Conservation (phyloP, 1,140 invertebrate genomes). For the Drosophila watanabei region DNA sequence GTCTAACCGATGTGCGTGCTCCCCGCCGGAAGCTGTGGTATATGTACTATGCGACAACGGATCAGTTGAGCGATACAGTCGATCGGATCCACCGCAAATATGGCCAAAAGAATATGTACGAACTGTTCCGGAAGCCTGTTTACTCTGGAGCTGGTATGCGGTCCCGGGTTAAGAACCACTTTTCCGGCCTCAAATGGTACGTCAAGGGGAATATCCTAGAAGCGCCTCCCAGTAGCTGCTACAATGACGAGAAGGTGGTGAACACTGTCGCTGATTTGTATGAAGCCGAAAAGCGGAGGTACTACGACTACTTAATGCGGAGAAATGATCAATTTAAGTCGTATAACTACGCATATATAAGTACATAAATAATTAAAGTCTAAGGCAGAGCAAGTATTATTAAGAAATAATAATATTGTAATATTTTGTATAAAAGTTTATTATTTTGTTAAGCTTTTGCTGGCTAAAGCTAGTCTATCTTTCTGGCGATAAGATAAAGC, state of each 20-base stretch:
- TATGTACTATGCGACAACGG: slow-evolving; percentile 50
- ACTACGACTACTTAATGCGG: slow-evolving; percentile 35
- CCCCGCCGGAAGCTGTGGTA: slow-evolving; percentile 67
- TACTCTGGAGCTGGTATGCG: slow-evolving; percentile 47
- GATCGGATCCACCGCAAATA: slow-evolving; percentile 63
- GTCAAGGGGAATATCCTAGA: slow-evolving; percentile 71
- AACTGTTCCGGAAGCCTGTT: slow-evolving; percentile 62
- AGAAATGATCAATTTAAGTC: neutral
- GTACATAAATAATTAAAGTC: neutral
- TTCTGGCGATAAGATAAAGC: slow-evolving; percentile 14
- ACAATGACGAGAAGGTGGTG: slow-evolving; percentile 53
- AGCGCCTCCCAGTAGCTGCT: slow-evolving; percentile 50
- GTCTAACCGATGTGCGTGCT: slow-evolving; percentile 40
- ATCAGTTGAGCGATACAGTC: slow-evolving; percentile 51
- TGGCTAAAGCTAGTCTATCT: neutral
- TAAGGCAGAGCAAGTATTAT: neutral
- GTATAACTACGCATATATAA: neutral
- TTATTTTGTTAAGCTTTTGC: neutral
- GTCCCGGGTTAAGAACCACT: slow-evolving; percentile 53
- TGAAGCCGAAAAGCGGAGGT: slow-evolving; percentile 38
- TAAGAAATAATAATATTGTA: neutral
- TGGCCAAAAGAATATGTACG: slow-evolving; percentile 66
- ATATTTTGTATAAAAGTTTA: neutral
- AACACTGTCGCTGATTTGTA: slow-evolving; percentile 51
- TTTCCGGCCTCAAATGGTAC: slow-evolving; percentile 53